Base-by-base conservation (phyloP, 2,888 invertebrate species). In the Euplagia quadripunctaria region DNA sequence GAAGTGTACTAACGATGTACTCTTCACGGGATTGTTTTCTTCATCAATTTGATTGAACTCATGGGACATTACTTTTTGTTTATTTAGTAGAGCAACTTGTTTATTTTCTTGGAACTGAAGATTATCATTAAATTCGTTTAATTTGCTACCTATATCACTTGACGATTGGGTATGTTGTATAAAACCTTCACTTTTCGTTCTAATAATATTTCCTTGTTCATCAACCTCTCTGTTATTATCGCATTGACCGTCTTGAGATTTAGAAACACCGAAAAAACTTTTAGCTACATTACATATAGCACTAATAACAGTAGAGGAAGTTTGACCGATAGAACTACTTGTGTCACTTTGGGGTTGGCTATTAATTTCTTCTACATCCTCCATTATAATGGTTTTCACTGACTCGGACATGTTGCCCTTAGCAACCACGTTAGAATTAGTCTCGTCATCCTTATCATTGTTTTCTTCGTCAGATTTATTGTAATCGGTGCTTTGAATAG, bases 31-130 rank as follows among this genome's bases (percentile, higher is more conserved):
- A 86, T 93, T 93, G 74, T 93, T 93, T 70, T 94, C 92, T 52
- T 78, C 85, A 73, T 94, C 94, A 0, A 79, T 88, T 76, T 92
- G 89, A 4, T 94, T 96, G 68, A 95, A 93, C 86, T 96, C 96
- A 71, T 96, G 92, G 0, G 92, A 83, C 93, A 97, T 92, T 0
- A 96, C 96, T 89, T 96, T 96, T 41, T 93, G 89, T 82, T 96
- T 96, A 81, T 96, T 96, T 64, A 90, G 87, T 0, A 95, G 87
- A 3, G 94, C 94, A 80, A 94, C 94, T 75, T 95, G 92, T 81
- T 94, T 96, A 69, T 90, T 93, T 76, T 90, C 87, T 12, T 92
- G 82, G 82, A 89, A 96, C 71, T 91, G 88, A 74, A 89, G 70
- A 79, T 94, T 94, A 77, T 94, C 93, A 51, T 86, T 86, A 0